Evolutionary conservation across 2,888 invertebrate genomes (phyloP).

Genomic region (Pollenia angustigena): DNA sequence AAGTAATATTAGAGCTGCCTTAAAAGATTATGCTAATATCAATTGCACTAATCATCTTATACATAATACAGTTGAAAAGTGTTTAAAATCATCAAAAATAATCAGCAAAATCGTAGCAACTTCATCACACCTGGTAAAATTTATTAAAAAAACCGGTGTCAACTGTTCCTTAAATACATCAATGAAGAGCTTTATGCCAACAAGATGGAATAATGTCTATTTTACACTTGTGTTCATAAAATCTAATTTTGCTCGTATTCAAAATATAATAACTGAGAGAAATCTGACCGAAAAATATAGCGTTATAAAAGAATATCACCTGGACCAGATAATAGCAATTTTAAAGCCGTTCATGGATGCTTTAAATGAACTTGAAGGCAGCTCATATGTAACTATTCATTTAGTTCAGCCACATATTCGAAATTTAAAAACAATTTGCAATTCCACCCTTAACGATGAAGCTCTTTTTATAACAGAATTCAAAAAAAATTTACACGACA

Average conservation of each 20-base stretch:
- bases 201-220: conserved; percentile 48
- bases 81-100: conserved; percentile 12
- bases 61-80: conserved; percentile 58
- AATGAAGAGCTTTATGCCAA: conserved; percentile 53
- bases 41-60: conserved; percentile 56
- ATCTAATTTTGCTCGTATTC: not conserved
- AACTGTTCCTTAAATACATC: conserved; percentile 37
- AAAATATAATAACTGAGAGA: conserved; percentile 35
- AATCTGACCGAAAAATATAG: conserved; percentile 34
- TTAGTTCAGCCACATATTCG: conserved; percentile 51
- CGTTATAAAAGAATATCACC: conserved; percentile 15
- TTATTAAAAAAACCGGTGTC: conserved; percentile 50
- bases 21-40: conserved; percentile 53
- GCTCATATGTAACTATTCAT: conserved; percentile 48
- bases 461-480: conserved; percentile 10
- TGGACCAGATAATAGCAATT: conserved; percentile 26
- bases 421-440: conserved; percentile 45
- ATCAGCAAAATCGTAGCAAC: conserved; percentile 27
- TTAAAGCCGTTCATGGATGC: conserved; percentile 61
- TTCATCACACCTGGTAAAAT: conserved; percentile 44
- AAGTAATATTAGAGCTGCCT: conserved; percentile 54
- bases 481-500: conserved; percentile 48
- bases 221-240: conserved; percentile 2
- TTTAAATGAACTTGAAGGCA: conserved; percentile 52
- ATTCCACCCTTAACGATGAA: not conserved